These are phyloP conservation scores for Zaprionus bogoriensis DNA, from an alignment of 2,888 invertebrate species.

Conservation along the genomic window DNA sequence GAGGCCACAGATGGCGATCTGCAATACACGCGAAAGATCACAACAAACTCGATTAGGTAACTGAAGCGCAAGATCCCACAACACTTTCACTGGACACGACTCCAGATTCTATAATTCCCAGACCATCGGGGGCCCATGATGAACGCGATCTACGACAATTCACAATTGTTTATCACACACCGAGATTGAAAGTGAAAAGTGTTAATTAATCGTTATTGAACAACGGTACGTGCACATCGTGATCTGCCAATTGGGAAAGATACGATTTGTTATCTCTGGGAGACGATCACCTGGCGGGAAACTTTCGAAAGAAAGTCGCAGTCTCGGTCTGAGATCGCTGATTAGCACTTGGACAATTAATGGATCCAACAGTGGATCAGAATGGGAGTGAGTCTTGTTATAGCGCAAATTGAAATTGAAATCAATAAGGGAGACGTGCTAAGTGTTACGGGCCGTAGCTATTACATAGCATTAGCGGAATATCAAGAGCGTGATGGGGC, in stretches of 20 bases:
- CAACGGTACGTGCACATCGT: slow-evolving; percentile 52
- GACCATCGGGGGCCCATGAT: not conserved
- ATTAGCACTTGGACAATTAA: slow-evolving; percentile 31
- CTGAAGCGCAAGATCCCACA: slow-evolving; percentile 1
- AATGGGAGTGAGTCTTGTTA: slow-evolving; percentile 26
- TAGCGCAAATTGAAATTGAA: not conserved
- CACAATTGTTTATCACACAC: slow-evolving; percentile 22
- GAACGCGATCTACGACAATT: slow-evolving; percentile 56
- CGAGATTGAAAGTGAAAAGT: slow-evolving; percentile 80
- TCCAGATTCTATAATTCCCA: slow-evolving; percentile 16
- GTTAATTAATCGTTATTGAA: slow-evolving; percentile 65
- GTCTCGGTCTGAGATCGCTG: slow-evolving; percentile 41
- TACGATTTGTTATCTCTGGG: slow-evolving; percentile 12
- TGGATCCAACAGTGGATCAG: slow-evolving; percentile 13
- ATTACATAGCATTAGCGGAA: slow-evolving; percentile 32
- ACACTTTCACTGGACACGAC: slow-evolving; percentile 46
- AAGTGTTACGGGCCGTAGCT: slow-evolving; percentile 31
- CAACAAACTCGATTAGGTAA: slow-evolving; percentile 48
- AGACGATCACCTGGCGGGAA: slow-evolving; percentile 28
- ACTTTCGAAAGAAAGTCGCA: slow-evolving; percentile 70
- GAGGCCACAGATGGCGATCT: slow-evolving; percentile 78
- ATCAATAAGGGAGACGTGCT: slow-evolving; percentile 23
- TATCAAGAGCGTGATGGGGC: not conserved
- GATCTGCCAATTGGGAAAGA: slow-evolving; percentile 59
- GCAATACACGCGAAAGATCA: not conserved